Conservation (phyloP, 2,888 invertebrate genomes). For the Serripes groenlandicus region DNA sequence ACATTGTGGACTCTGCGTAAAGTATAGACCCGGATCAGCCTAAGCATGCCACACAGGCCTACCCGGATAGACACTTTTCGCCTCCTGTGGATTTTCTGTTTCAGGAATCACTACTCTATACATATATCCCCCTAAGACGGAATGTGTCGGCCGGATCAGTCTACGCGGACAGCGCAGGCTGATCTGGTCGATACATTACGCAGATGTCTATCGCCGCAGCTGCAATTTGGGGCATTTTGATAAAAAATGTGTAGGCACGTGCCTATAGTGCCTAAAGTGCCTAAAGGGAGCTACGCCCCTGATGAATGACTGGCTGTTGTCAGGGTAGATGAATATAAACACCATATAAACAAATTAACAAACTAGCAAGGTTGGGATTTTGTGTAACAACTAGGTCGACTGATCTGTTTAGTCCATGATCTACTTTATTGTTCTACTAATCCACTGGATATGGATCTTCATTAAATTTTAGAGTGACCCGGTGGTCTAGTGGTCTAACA, state of each 20-base stretch:
- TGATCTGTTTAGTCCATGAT: neutral
- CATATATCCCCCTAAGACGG: too few species aligned
- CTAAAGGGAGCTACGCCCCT: neutral
- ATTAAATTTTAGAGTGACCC: neutral
- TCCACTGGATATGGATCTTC: neutral
- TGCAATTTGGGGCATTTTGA: neutral
- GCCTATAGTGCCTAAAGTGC: neutral
- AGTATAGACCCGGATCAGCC: too few species aligned
- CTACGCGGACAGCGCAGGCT: neutral
- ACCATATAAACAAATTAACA: neutral
- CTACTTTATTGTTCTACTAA: neutral
- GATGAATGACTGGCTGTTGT: neutral
- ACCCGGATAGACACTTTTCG: too few species aligned
- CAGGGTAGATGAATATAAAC: neutral
- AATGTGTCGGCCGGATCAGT: too few species aligned
- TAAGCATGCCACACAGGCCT: too few species aligned
- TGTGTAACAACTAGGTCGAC: neutral
- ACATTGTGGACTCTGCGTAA: too few species aligned
- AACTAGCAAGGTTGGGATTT: neutral
- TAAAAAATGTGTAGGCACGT: too few species aligned
- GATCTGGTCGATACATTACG: neutral
- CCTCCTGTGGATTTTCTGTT: too few species aligned
- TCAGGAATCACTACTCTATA: too few species aligned
- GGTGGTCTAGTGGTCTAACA: neutral
- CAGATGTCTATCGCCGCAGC: neutral